Evolutionary conservation across 2,113 vertebrate genomes (phyloP).

Genomic region (Baryphthengus martii): DNA sequence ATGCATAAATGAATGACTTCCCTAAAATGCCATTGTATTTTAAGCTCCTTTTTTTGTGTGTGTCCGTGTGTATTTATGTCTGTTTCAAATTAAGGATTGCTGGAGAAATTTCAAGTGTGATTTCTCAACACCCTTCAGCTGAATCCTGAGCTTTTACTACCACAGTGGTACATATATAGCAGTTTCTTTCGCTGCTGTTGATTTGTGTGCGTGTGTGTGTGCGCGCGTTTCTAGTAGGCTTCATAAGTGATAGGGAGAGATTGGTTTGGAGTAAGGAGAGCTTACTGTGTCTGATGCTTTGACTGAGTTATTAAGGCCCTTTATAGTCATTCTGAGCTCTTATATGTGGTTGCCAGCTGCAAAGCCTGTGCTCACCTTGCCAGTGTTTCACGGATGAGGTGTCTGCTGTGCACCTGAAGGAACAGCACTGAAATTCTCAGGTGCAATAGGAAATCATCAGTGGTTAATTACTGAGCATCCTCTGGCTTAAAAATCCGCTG

Average conservation of each 20-base stretch:
- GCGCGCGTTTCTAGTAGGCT: neutral
- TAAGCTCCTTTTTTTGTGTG: neutral
- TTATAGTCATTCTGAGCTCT: neutral
- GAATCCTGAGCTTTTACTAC: neutral
- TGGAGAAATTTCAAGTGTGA: neutral
- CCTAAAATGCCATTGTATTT: neutral
- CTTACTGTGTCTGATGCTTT: neutral
- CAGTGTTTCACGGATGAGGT: neutral
- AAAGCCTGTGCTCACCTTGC: neutral
- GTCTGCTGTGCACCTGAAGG: neutral
- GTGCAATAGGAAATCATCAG: neutral
- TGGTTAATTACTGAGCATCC: neutral
- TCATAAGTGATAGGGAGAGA: neutral
- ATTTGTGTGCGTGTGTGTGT: neutral
- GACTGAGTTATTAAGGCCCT: neutral
- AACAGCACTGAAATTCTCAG: neutral
- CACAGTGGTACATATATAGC: rapidly evolving
- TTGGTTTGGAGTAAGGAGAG: neutral
- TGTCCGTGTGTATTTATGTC: neutral
- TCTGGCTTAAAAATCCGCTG: neutral
- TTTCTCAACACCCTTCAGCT: neutral
- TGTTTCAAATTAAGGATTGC: neutral
- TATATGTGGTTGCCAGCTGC: rapidly evolving
- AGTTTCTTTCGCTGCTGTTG: neutral
- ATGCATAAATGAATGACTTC: neutral